Base-by-base conservation (phyloP, 2,113 vertebrate species). In the Bubalus kerabau region DNA sequence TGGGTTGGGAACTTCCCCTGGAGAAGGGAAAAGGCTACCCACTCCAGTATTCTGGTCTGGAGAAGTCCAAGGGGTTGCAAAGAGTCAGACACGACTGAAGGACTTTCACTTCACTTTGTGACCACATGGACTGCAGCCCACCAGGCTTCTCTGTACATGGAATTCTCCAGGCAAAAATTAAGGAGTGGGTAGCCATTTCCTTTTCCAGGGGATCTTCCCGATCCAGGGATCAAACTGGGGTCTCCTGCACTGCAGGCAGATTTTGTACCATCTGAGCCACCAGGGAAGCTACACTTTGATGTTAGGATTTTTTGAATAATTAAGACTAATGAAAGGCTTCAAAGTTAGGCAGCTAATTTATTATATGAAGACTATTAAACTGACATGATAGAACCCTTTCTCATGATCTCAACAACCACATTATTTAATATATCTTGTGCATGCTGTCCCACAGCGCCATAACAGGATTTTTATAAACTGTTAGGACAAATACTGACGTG, bases 401-500 rank as follows among this genome's bases (percentile, higher is more conserved):
- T 98, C 97, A 97, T 97, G 96, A 94, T 95, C 92, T 98, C 96
- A 93, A 87, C n/a, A 48, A 87, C 84, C 74, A 57, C 15, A 96
- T 92, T 96, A 98, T 89, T 98, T 97, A 98, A 98, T 43, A 43
- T 96, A 97, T 97, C 95, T 98, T 97, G 60, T 87, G 89, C 96
- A 81, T 88, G 71, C 93, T 97, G 91, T 97, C 97, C 96, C 95
- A 90, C 48, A 97, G 92, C 94, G 95, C 74, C 88, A 93, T 64
- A 93, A 97, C 87, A 98, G 6, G 64, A 98, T 95, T 98, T 98
- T 98, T 97, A 97, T 98, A 98, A 98, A 98, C 98, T 98, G 97
- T 97, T 90, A 98, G 94, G 98, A 98, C 98, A 98, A 98, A 99
- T 93, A 97, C 78, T 98, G 97, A 98, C 46, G 32, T 97, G 98